These are phyloP conservation scores for Mastigias papua DNA, from an alignment of 30 jellyfish, hydroid and myxozoan species.

Conservation along the genomic window DNA sequence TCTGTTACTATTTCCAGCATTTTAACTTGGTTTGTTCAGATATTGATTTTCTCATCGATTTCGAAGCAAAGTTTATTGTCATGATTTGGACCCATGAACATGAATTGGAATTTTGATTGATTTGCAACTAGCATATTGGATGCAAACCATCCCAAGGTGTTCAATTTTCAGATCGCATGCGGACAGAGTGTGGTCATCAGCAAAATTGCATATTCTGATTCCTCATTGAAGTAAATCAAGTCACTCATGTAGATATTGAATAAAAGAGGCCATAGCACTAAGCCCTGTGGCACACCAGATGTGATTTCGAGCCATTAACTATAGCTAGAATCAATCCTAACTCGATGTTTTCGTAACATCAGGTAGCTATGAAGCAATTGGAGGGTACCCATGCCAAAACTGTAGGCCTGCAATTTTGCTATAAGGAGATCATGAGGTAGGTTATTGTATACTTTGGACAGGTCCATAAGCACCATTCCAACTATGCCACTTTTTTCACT, in stretches of 20 bases:
- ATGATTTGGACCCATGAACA: conserved; percentile 39
- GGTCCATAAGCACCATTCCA: too few species aligned
- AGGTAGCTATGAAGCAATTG: conserved; percentile 37
- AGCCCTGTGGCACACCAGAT: not conserved
- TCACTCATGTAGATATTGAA: too few species aligned
- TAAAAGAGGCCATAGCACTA: too few species aligned
- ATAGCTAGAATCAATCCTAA: not conserved
- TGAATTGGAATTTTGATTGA: conserved; percentile 42
- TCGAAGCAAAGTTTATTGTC: too few species aligned
- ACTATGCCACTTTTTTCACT: too few species aligned
- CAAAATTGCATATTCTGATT: not conserved
- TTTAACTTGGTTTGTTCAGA: not conserved
- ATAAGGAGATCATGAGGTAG: too few species aligned
- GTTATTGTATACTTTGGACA: too few species aligned
- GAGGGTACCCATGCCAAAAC: conserved; percentile 20
- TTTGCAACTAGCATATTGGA: conserved; percentile 46
- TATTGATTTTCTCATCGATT: conserved; percentile 9
- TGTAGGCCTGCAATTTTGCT: too few species aligned
- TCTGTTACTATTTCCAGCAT: too few species aligned
- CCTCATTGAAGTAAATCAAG: too few species aligned
- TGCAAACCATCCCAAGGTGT: conserved; percentile 1
- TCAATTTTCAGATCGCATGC: conserved; percentile 11
- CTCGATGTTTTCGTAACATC: not conserved
- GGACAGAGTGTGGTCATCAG: not conserved
- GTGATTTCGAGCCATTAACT: not conserved